These are phyloP conservation scores for Ctenosaura bakeri DNA, from an alignment of 2,797 vertebrate genomes.

Conservation along the genomic window DNA sequence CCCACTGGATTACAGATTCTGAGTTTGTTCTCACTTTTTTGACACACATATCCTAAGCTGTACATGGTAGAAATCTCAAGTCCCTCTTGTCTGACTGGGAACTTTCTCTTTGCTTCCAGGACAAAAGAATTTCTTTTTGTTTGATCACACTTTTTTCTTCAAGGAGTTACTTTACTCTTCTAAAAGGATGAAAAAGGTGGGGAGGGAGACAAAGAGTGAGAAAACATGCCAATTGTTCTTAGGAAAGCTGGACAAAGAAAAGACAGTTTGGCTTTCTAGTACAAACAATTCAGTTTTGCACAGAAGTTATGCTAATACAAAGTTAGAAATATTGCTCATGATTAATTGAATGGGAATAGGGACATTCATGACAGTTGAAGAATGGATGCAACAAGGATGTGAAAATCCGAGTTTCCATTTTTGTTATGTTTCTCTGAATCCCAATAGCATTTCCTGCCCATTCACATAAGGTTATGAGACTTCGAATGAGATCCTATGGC, in stretches of 20 bases:
- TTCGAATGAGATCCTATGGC: too few species aligned
- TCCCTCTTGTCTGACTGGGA: constrained; percentile 57
- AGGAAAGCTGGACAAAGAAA: constrained; percentile 47
- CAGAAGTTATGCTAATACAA: constrained; percentile 16
- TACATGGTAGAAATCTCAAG: constrained; percentile 5
- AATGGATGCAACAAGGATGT: not conserved
- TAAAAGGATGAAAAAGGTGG: constrained; percentile 24
- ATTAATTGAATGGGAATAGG: not conserved
- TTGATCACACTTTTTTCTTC: constrained; percentile 51
- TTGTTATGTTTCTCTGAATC: not conserved
- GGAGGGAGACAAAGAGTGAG: constrained; percentile 39
- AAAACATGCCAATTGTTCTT: constrained; percentile 34
- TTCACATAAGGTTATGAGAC: too few species aligned
- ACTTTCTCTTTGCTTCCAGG: constrained; percentile 53
- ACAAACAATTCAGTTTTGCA: constrained; percentile 25
- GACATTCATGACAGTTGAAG: not conserved
- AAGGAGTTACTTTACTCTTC: constrained; percentile 48
- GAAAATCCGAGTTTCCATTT: not conserved
- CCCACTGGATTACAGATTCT: not conserved
- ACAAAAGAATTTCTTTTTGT: constrained; percentile 37
- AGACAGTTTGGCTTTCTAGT: constrained; percentile 29
- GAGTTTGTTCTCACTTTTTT: not conserved
- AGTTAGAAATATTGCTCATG: not conserved
- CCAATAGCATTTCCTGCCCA: too few species aligned
- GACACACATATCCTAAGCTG: constrained; percentile 3